Evolutionary conservation across 2,113 vertebrate genomes (phyloP).

Genomic region (Mohoua ochrocephala): DNA sequence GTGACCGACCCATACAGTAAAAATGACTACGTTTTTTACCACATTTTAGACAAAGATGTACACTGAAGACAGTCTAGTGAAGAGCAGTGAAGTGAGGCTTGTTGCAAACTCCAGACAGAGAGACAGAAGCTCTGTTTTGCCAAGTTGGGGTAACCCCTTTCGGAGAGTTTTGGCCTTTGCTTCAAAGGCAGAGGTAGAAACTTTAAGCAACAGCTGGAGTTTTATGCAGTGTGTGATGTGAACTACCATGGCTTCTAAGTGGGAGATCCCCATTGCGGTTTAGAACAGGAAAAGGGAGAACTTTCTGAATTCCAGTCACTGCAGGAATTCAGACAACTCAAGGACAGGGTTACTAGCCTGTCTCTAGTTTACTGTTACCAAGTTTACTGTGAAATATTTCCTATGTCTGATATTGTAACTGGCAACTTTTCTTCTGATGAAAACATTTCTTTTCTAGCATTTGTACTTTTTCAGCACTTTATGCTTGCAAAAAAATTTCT

Average conservation of each 20-base stretch:
- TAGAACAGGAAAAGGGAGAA: not conserved
- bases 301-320: not conserved
- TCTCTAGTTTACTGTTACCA: not conserved
- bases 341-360: not conserved
- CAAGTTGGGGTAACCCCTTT: not conserved
- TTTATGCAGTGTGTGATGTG: not conserved
- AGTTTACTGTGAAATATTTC: not conserved
- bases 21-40: not conserved
- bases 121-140: accelerated
- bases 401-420: not conserved
- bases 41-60: not conserved
- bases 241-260: not conserved
- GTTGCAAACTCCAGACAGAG: not conserved
- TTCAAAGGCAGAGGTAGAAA: not conserved
- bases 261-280: not conserved
- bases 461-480: not conserved
- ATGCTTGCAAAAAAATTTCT: not conserved
- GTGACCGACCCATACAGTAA: not conserved
- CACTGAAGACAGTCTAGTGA: not conserved
- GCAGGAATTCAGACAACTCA: not conserved
- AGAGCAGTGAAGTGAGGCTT: not conserved
- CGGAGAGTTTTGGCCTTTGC: not conserved
- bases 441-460: not conserved
- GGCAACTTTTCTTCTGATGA: not conserved
- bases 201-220: not conserved